Evolutionary conservation across 2,888 invertebrate genomes (phyloP).

Genomic region (Salpingus planirostris): DNA sequence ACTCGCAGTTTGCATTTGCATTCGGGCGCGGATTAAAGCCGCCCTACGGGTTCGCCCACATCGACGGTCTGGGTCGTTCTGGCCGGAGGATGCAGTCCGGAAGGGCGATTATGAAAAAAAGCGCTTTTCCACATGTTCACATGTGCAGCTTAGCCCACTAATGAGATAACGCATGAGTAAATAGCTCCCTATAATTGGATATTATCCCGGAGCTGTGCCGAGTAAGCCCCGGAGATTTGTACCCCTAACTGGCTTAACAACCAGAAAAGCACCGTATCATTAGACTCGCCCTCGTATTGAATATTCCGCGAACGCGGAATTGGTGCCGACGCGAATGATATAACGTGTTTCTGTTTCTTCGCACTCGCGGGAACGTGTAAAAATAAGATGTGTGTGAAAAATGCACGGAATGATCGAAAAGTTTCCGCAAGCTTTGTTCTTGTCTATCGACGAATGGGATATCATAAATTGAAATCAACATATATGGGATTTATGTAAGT

Average conservation of each 20-base stretch:
- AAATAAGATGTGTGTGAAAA: too few species aligned
- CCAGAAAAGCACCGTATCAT: conserved; percentile 15
- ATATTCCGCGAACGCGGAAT: conserved; percentile 4
- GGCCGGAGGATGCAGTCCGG: too few species aligned
- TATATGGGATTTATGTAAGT: conserved; percentile 15
- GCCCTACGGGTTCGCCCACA: too few species aligned
- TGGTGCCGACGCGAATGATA: conserved; percentile 11
- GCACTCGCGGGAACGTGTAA: too few species aligned
- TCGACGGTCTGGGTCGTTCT: too few species aligned
- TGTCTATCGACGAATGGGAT: conserved; percentile 13
- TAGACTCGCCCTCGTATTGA: conserved; percentile 9
- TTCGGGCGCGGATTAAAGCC: too few species aligned
- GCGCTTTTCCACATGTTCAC: too few species aligned
- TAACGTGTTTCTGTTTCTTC: too few species aligned
- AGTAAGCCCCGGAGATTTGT: conserved; percentile 15
- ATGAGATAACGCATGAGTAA: conserved; percentile 32
- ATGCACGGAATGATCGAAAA: conserved; percentile 9
- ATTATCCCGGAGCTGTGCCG: conserved; percentile 27
- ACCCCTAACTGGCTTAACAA: conserved; percentile 16
- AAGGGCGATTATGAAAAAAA: too few species aligned
- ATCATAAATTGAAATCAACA: conserved; percentile 17
- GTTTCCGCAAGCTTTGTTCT: conserved; percentile 14
- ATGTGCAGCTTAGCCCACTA: conserved; percentile 26
- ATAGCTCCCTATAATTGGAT: conserved; percentile 31
- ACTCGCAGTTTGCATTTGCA: too few species aligned